These are phyloP conservation scores for Phoenicopterus ruber DNA, from an alignment of 2,113 vertebrate species.

Conservation along the genomic window DNA sequence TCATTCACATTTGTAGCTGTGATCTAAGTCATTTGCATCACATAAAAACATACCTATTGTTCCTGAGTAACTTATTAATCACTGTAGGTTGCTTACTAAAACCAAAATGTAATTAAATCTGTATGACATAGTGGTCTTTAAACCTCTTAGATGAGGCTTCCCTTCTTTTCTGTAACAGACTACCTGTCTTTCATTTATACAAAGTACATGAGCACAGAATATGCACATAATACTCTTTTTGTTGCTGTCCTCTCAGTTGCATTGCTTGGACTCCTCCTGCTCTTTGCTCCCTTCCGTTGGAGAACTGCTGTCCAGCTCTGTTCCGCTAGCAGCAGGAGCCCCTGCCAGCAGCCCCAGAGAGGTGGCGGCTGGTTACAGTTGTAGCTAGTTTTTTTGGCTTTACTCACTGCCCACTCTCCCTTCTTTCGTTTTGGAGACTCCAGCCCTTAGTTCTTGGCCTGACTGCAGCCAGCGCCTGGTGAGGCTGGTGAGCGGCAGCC, in stretches of 20 bases:
- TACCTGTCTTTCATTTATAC: background rate
- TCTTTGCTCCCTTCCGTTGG: background rate
- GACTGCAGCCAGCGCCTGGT: background rate
- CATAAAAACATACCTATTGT: background rate
- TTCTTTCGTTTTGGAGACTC: background rate
- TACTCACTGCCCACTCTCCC: background rate
- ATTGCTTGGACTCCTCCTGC: background rate
- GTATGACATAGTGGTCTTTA: background rate
- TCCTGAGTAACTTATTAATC: background rate
- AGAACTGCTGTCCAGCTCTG: background rate
- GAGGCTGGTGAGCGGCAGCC: background rate
- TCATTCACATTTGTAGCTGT: background rate
- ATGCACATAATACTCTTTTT: background rate
- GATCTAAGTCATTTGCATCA: background rate
- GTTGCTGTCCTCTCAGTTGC: background rate
- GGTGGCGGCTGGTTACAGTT: background rate
- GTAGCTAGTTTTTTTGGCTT: background rate
- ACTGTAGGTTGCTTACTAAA: background rate
- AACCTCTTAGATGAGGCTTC: background rate
- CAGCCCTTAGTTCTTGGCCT: background rate
- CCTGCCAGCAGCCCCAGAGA: background rate
- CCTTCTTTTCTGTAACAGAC: background rate
- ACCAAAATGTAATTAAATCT: background rate
- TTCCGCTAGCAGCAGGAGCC: background rate
- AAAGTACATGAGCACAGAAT: background rate